Evolutionary conservation across 1,140 invertebrate genomes (phyloP).

Genomic region (Lordiphosa clarofinis): DNA sequence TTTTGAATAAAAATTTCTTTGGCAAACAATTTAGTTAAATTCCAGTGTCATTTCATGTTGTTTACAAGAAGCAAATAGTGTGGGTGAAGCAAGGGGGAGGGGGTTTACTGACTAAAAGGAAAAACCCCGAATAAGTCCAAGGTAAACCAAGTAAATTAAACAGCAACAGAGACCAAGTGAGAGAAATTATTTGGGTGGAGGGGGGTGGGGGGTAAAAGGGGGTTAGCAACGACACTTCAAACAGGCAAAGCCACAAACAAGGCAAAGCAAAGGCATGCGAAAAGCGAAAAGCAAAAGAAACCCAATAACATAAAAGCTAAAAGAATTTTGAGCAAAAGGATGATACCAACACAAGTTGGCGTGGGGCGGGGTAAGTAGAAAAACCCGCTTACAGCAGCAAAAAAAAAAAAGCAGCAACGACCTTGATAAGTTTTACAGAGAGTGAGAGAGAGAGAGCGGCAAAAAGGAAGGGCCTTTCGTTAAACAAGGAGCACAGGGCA

Average conservation of each 20-base stretch:
- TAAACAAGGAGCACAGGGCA: constrained; percentile 40
- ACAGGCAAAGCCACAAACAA: constrained; percentile 20
- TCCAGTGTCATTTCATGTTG: constrained; percentile 52
- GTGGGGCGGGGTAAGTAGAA: constrained; percentile 54
- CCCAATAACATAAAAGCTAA: constrained; percentile 76
- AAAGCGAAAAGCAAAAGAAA: constrained; percentile 54
- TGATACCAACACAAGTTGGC: constrained; percentile 51
- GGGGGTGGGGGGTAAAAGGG: constrained; percentile 1
- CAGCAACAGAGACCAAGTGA: constrained; percentile 7
- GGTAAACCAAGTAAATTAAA: constrained; percentile 66
- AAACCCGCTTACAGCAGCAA: constrained; percentile 74
- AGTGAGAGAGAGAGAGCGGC: constrained; percentile 1
- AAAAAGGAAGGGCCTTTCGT: constrained; percentile 44
- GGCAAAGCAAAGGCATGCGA: constrained; percentile 44
- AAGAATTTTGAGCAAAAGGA: constrained; percentile 70
- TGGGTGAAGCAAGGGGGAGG: background rate
- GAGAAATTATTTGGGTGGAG: too few species aligned
- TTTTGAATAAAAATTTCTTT: too few species aligned
- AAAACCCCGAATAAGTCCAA: constrained; percentile 41
- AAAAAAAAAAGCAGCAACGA: constrained; percentile 54
- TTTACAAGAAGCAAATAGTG: constrained; percentile 46
- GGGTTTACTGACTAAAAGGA: background rate
- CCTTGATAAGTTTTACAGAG: constrained; percentile 74
- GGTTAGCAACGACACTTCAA: constrained; percentile 32
- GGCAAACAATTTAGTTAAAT: constrained; percentile 61